Evolutionary conservation across 2,113 vertebrate species (phyloP).

Genomic region (Mastomys coucha): DNA sequence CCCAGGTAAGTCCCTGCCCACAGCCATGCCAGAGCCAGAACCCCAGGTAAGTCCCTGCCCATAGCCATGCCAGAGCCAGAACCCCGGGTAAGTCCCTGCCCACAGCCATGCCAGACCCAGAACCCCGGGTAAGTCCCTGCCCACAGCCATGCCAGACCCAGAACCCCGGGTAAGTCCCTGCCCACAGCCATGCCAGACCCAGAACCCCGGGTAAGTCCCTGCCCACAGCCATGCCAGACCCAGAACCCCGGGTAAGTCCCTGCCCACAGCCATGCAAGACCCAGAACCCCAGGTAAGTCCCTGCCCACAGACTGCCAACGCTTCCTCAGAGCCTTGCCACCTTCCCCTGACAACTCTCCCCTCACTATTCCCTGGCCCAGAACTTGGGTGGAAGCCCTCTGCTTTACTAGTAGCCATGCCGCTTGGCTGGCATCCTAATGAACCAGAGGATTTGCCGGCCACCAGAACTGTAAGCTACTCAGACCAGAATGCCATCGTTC

Average conservation of each 20-base stretch:
- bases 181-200: neutral
- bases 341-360: neutral
- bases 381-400: neutral
- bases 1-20: neutral
- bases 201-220: too few relatives aligned
- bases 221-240: neutral
- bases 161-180: too few relatives aligned
- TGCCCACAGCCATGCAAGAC: neutral
- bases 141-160: neutral
- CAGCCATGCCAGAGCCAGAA: too few relatives aligned
- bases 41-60: neutral
- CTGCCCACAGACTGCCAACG: neutral
- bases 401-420: neutral
- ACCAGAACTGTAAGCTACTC: neutral
- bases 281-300: neutral
- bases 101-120: neutral
- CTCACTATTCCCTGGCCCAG: neutral
- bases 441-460: neutral
- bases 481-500: neutral
- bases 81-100: neutral
- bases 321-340: neutral
- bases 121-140: too few relatives aligned
- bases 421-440: neutral
- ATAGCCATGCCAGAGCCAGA: too few relatives aligned
- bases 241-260: too few relatives aligned